Evolutionary conservation across 2,113 vertebrate genomes (phyloP), one percentile per base, ranked within the genome.

Genomic region (Sus scrofa): DNA sequence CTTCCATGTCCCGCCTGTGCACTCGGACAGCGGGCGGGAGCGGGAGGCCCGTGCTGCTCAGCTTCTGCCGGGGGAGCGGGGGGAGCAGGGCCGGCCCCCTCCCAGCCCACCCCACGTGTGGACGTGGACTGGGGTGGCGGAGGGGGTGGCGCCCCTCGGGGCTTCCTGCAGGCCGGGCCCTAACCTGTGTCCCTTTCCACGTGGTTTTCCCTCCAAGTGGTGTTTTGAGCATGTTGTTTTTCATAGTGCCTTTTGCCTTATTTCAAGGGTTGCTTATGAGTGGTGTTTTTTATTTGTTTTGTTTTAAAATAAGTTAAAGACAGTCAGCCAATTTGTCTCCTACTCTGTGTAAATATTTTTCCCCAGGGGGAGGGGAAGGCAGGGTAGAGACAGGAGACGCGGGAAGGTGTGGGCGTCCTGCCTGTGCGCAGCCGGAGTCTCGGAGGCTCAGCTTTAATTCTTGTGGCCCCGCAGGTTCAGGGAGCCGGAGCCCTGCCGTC

Each of bases 221-320:
- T 97, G 91, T 97, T 95, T 96, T 97, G 96, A 98, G 97, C 98
- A 98, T 97, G 97, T 86, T 97, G 97, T 86, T 98, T 98, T 98
- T 98, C 97, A 97, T 98, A 98, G 98, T 98, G 99, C 98, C 98
- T 99, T 98, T 91, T 98, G 97, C 97, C 98, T 98, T 95, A 54
- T 97, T 98, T 98, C 96, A 88, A 91, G 91, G 83, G 92, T 97
- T 92, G 94, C 92, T 96, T 94, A 18, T 71, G 87, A 96, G 86
- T 87, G 90, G 70, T 95, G 30, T 94, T 79, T 74, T 96, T 97
- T 91, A 10, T 91, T 96, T 97, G 81, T 95, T 97, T 95, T 97
- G 27, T 98, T 98, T 98, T 98, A 96, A 97, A 93, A 13, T 92
- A 94, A 98, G 95, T 98, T 98, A 98, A 98, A 98, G 96, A 97